Conservation (phyloP, 1,140 invertebrate genomes). For the Scylla paramamosain region DNA sequence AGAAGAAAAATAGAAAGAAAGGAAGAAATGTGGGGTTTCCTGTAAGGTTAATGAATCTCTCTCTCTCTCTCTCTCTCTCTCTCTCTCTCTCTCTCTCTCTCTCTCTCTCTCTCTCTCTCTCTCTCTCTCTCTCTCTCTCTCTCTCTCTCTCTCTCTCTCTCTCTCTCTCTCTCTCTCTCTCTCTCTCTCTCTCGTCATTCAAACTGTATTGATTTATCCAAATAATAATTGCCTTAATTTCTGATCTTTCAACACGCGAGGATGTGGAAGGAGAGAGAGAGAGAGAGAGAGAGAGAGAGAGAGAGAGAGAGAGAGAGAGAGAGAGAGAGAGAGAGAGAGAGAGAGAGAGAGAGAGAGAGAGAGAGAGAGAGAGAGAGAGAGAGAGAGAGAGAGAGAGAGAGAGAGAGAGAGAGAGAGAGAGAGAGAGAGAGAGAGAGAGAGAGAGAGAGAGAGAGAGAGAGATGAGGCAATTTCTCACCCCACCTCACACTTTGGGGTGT, state of each 20-base stretch:
- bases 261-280: background rate
- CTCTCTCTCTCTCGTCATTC: background rate
- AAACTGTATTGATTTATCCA: background rate
- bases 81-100: too few relatives aligned
- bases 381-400: constrained; percentile 39
- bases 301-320: constrained; percentile 9
- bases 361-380: constrained; percentile 15
- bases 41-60: too few relatives aligned
- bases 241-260: background rate
- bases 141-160: too few relatives aligned
- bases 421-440: constrained; percentile 7
- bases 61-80: too few relatives aligned
- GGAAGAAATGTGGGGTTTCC: too few relatives aligned
- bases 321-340: constrained; percentile 12
- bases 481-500: background rate
- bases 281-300: constrained; percentile 35
- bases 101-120: too few relatives aligned
- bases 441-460: constrained; percentile 34
- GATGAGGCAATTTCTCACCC: background rate
- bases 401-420: constrained; percentile 47
- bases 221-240: background rate
- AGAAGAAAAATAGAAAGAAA: too few relatives aligned
- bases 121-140: too few relatives aligned
- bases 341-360: constrained; percentile 15
- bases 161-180: background rate